phyloP scores from a whole-genome alignment of 2,797 vertebrate genomes.

The Sibirionetta formosa region DNA sequence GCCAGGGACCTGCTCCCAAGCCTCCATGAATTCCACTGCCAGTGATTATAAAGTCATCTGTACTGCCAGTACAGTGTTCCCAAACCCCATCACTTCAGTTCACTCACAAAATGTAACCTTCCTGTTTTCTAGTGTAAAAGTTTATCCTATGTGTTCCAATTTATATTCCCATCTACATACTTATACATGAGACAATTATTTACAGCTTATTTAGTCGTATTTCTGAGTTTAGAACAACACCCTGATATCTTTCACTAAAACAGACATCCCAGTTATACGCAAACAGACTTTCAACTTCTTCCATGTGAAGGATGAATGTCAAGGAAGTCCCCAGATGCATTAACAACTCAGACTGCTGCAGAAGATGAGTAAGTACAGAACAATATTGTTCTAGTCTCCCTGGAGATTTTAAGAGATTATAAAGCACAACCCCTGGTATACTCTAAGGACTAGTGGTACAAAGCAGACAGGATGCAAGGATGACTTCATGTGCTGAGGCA shows the following conservation, averaged over 20 bases:
- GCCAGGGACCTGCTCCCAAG: not conserved
- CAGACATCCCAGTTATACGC: not conserved
- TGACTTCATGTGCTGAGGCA: not conserved
- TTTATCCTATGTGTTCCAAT: not conserved
- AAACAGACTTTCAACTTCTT: not conserved
- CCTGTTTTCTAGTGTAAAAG: not conserved
- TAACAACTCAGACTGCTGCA: not conserved
- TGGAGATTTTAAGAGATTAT: not conserved
- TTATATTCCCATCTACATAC: not conserved
- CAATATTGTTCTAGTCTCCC: not conserved
- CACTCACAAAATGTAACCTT: not conserved
- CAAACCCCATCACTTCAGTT: not conserved
- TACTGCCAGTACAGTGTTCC: not conserved
- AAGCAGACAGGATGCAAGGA: not conserved
- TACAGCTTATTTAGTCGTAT: not conserved
- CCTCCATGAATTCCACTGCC: not conserved
- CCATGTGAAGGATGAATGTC: not conserved
- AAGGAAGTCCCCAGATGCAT: not conserved
- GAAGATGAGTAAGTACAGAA: not conserved
- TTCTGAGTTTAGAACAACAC: not conserved
- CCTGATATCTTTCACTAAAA: not conserved
- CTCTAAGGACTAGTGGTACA: not conserved
- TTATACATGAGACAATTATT: not conserved
- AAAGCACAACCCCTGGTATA: not conserved
- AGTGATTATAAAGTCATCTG: not conserved